Base-by-base conservation (phyloP, 2,888 invertebrate genomes). In the Hemaris fuciformis region DNA sequence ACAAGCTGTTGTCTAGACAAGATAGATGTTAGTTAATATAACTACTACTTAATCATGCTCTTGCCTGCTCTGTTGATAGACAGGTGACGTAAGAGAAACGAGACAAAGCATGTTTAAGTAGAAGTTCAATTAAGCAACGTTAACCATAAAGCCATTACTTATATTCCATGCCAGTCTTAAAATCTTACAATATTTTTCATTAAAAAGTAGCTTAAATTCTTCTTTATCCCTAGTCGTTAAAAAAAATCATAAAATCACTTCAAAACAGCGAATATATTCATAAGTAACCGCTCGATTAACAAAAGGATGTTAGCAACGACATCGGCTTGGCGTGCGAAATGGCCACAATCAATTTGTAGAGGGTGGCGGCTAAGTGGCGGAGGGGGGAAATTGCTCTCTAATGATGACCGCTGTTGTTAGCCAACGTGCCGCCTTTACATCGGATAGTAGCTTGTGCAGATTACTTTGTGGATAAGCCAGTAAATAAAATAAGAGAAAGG, bases 341-440 rank as follows among this genome's bases (percentile, higher is more conserved):
- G 77, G 83, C 83, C 79, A 83, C 87, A 88, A 90, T 89, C 89
- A 90, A 90, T 91, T 89, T 87, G 74, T 70, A 75, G 75, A 72
- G 74, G 71, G 73, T 66, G 68, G 72, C 58, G 64, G 70, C 68
- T 74, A 68, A 74, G 74, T 74, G 68, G 71, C 74, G 74, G 75
- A 72, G 79, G 81, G 78, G n/a, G 78, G 76, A 84, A 85, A 87
- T 87, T 85, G 83, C 77, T 81, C 85, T 70, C 83, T 89, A 90
- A 90, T 87, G 91, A 89, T 80, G 62, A 64, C 67, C 64, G 67
- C 65, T 61, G 69, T 59, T 68, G 69, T 68, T 69, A 65, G 72
- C 66, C 62, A 60, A 41, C 18, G 65, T 76, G 80, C 75, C 68
- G 60, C 59, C 67, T 83, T 85, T 66, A 64, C 38, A 70, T 48